Percentiles rank a stretch among this genome's conserved stretches.
Conservation (phyloP, 1,140 invertebrate species). For the Dryas iulia region DNA sequence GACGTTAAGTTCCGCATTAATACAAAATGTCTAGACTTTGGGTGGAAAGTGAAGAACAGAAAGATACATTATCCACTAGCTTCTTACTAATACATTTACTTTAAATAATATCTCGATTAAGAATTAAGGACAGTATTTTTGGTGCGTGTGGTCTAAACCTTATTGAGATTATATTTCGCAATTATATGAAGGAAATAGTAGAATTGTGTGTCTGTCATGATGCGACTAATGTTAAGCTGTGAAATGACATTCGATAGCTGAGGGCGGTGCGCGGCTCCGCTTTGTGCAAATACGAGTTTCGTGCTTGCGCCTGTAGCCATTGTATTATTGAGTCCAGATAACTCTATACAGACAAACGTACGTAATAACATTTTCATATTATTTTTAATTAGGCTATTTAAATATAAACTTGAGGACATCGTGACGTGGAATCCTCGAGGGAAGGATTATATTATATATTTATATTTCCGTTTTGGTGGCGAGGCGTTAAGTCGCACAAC, state of each 20-base stretch:
- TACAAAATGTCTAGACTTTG: too few relatives aligned
- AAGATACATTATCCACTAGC: too few relatives aligned
- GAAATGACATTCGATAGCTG: conserved; percentile 61
- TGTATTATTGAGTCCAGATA: conserved; percentile 28
- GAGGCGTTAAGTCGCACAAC: too few relatives aligned
- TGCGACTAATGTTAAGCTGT: conserved; percentile 59
- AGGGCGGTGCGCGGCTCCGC: conserved; percentile 52
- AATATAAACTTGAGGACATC: too few relatives aligned
- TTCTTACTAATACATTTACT: too few relatives aligned
- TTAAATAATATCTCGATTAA: background rate
- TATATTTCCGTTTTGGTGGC: too few relatives aligned
- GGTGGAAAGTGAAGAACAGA: too few relatives aligned
- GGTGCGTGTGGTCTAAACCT: conserved; percentile 15
- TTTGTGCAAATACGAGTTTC: conserved; percentile 64
- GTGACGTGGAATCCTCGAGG: too few relatives aligned
- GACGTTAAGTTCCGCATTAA: too few relatives aligned
- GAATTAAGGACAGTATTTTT: background rate
- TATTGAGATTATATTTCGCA: conserved; percentile 32
- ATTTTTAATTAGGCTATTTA: background rate
- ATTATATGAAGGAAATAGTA: conserved; percentile 36
- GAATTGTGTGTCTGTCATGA: conserved; percentile 44
- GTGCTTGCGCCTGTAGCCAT: conserved; percentile 37
- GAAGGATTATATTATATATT: too few relatives aligned
- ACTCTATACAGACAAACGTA: background rate
- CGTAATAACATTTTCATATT: background rate